Conservation (phyloP, 92 coral and sea anemone genomes). For the Palythoa caribaeorum region DNA sequence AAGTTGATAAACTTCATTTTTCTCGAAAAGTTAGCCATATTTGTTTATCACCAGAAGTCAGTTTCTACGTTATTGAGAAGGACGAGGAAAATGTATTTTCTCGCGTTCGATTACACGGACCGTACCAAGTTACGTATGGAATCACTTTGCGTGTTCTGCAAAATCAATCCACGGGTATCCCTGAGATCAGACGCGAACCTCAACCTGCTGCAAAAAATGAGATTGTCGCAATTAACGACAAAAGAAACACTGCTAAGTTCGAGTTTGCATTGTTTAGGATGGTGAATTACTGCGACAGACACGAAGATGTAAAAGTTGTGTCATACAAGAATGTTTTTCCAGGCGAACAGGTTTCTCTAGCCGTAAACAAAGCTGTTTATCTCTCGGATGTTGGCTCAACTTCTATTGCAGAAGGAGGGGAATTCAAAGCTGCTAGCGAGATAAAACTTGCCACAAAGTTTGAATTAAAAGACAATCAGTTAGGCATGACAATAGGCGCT, state of each 20-base stretch:
- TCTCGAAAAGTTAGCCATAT: background rate
- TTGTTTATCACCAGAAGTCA: background rate
- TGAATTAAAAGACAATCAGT: slow-evolving; percentile 9
- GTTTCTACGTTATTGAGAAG: slow-evolving; percentile 20
- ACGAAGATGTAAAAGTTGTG: background rate
- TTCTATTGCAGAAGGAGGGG: slow-evolving; percentile 18
- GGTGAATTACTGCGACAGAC: background rate
- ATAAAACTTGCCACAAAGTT: slow-evolving; percentile 7
- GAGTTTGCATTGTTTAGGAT: slow-evolving; percentile 16
- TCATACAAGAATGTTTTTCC: slow-evolving; percentile 16
- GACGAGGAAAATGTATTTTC: background rate
- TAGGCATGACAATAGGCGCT: slow-evolving; percentile 14
- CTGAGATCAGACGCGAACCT: slow-evolving; percentile 1
- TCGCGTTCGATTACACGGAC: slow-evolving; percentile 7
- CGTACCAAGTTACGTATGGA: background rate
- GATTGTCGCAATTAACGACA: slow-evolving; percentile 17
- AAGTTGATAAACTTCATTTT: slow-evolving; percentile 12
- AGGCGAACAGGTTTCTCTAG: slow-evolving; percentile 12
- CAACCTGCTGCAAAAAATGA: background rate
- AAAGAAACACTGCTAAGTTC: background rate
- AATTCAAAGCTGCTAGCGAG: slow-evolving; percentile 2
- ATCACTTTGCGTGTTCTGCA: slow-evolving; percentile 18
- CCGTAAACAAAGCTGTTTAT: background rate
- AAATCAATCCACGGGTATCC: background rate
- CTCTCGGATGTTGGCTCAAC: slow-evolving; percentile 16